phyloP scores from a whole-genome alignment of 2,888 invertebrate species.

The Pristionchus fissidentatus region DNA sequence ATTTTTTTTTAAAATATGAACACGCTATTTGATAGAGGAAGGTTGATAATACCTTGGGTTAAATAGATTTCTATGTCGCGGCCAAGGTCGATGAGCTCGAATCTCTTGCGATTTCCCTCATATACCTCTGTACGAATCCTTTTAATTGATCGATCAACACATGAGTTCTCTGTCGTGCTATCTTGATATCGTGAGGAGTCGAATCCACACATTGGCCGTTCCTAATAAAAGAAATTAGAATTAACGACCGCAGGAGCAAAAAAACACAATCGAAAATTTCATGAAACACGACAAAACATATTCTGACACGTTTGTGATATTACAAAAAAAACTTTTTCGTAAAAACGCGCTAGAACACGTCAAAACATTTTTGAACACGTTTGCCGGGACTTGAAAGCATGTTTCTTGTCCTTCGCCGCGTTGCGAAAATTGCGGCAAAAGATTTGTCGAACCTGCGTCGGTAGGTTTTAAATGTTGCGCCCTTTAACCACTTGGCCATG shows the following conservation, averaged over 20 bases:
- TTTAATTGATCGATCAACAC: conserved; percentile 93
- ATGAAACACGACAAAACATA: background rate
- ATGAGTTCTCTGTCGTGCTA: conserved; percentile 95
- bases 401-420: background rate
- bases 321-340: background rate
- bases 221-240: conserved; percentile 53
- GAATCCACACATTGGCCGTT: conserved; percentile 98
- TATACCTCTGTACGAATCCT: conserved; percentile 93
- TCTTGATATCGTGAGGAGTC: conserved; percentile 90
- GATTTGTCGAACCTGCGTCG: too few relatives aligned
- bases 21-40: too few relatives aligned
- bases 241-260: background rate
- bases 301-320: background rate
- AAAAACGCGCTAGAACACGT: background rate
- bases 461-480: too few relatives aligned
- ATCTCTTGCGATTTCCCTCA: too few relatives aligned
- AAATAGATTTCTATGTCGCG: background rate
- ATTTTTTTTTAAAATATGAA: background rate
- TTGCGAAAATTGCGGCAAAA: background rate
- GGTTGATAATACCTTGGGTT: too few relatives aligned
- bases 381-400: background rate
- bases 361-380: background rate
- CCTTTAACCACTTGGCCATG: too few relatives aligned
- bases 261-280: background rate
- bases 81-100: too few relatives aligned